Base-by-base conservation (phyloP, 2,113 vertebrate genomes). In the Indicator indicator region DNA sequence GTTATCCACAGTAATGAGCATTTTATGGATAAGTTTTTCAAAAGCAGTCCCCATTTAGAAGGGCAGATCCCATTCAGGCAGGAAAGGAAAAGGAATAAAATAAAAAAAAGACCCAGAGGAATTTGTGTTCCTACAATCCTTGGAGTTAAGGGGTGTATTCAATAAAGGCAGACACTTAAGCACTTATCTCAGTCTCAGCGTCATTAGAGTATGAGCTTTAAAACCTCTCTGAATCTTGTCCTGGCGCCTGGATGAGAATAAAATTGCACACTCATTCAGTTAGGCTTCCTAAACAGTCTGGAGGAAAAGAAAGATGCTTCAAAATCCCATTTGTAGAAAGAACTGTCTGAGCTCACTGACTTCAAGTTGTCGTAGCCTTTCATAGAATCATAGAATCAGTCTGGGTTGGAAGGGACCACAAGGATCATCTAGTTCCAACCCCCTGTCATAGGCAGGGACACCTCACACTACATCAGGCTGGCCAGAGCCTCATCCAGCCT, bases 1-100 rank as follows among this genome's bases (percentile, higher is more conserved):
- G 6, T 88, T 93, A 90, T 91, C 65, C n/a, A 55, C 67, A 75
- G 81, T 81, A 91, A 88, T 48, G 59, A 82, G 24, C 9, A 40
- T 78, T 90, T 91, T 88, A 75, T 90, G 65, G 85, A 58, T 63
- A 59, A 69, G 36, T 78, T 83, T 91, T 95, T 90, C 73, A 90
- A 90, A 95, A 75, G 26, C 33, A 8, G 28, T 16, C 21, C 9
- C 12, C 6, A 5, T 58, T 85, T 80, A 68, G 42, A 21, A 72
- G 21, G 72, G 30, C 1, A 5, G 79, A 74, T 71, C 72, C 68
- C 20, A 32, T 67, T 92, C 54, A 70, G 72, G 62, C 50, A 91
- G 80, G 48, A 88, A 88, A 91, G 36, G 42, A 82, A 78, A 20
- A 50, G 48, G 46, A 20, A 20, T 48, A 19, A 48, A 48, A 19